These are phyloP conservation scores for Centropristis striata DNA, from an alignment of 2,113 vertebrate genomes.

Conservation along the genomic window DNA sequence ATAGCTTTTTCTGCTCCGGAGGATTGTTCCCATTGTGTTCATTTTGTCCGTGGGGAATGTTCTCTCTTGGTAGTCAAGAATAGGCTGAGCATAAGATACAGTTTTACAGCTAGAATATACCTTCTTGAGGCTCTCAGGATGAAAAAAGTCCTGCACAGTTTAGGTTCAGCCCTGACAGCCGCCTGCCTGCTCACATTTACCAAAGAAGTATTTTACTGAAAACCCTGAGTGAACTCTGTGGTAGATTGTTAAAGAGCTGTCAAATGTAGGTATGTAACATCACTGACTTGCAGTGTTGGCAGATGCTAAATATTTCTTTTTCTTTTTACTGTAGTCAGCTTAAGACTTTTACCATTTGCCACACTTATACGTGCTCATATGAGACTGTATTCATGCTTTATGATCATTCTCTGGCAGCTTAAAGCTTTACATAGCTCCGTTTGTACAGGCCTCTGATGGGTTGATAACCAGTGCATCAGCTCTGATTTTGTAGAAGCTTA, in stretches of 20 bases:
- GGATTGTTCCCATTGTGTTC: conserved; percentile 35
- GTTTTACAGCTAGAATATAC: conserved; percentile 41
- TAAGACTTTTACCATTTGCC: conserved; percentile 11
- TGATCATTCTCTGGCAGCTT: conserved; percentile 23
- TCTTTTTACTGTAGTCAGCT: neutral
- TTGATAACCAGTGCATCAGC: conserved; percentile 33
- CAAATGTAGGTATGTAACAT: conserved; percentile 21
- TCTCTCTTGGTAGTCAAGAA: conserved; percentile 41
- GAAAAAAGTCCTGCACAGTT: conserved; percentile 9
- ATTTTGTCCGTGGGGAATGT: conserved; percentile 51
- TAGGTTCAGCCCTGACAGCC: conserved; percentile 39
- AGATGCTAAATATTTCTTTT: conserved; percentile 3
- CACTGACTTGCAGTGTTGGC: conserved; percentile 9
- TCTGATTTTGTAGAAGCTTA: conserved; percentile 10
- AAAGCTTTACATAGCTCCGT: conserved; percentile 5
- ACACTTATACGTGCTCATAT: neutral
- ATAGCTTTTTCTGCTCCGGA: conserved; percentile 43
- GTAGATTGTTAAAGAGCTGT: conserved; percentile 42
- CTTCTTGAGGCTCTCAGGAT: conserved; percentile 14
- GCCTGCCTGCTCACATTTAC: conserved; percentile 25
- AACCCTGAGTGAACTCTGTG: conserved; percentile 19
- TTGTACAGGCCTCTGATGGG: conserved; percentile 25
- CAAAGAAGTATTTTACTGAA: conserved; percentile 19
- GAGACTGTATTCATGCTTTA: conserved; percentile 10
- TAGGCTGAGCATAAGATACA: conserved; percentile 28